These are phyloP conservation scores for Aphyosemion australe DNA, from an alignment of 2,113 vertebrate species.

Conservation along the genomic window DNA sequence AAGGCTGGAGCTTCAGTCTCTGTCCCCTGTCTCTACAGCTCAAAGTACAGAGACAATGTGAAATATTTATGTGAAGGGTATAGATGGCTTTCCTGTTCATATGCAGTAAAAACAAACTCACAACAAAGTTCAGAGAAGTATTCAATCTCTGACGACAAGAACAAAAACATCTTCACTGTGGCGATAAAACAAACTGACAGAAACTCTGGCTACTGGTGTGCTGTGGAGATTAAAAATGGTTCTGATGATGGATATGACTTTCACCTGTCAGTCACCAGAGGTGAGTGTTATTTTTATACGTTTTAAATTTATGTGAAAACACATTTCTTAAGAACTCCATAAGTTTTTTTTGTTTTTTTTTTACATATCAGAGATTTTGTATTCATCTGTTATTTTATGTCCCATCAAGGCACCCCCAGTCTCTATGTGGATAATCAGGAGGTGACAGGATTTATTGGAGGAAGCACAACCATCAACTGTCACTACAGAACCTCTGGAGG, in stretches of 20 bases:
- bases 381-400: background rate
- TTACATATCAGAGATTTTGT: too few relatives aligned
- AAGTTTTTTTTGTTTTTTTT: too few relatives aligned
- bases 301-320: too few relatives aligned
- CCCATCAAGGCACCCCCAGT: slow-evolving; percentile 3
- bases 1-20: slow-evolving; percentile 24
- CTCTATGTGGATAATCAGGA: slow-evolving; percentile 32
- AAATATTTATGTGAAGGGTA: slow-evolving; percentile 58
- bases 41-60: background rate
- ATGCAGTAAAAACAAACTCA: slow-evolving; percentile 10
- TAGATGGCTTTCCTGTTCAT: fast-evolving
- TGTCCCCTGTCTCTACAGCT: slow-evolving; percentile 54
- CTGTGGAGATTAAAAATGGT: background rate
- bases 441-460: slow-evolving; percentile 4
- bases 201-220: slow-evolving; percentile 39
- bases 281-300: slow-evolving; percentile 20
- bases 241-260: fast-evolving
- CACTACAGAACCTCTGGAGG: fast-evolving
- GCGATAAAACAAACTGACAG: background rate
- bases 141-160: slow-evolving; percentile 48
- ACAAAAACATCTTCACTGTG: slow-evolving; percentile 34
- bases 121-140: background rate
- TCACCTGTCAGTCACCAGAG: slow-evolving; percentile 16
- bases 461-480: slow-evolving; percentile 11
- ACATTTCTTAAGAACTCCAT: too few relatives aligned